Base-by-base conservation (phyloP, 2,888 invertebrate genomes). In the Pandemis heparana region DNA sequence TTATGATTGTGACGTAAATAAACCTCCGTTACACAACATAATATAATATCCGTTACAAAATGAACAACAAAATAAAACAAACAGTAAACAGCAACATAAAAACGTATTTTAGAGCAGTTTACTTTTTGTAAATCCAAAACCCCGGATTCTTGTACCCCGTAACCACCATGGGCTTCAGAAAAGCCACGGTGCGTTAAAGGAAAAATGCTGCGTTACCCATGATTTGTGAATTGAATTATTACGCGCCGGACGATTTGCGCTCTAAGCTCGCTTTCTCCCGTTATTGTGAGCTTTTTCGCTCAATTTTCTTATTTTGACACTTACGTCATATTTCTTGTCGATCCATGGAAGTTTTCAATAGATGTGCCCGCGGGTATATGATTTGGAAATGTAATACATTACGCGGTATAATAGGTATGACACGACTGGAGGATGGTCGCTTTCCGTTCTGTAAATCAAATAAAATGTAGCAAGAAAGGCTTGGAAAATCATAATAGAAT, bases 151-250 rank as follows among this genome's bases (percentile, higher is more conserved):
- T 39, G 74, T 14, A 32, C 69, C 74, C 51, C 65, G 6, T 9
- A 14, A 60, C 48, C 38, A 23, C 60, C 65, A 70, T 74, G 53
- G 56, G 74, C 64, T 61, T 51, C 48, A 46, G 38, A 65, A 65
- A 74, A 68, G 64, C 73, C 41, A 74, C 60, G 67, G 59, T 63
- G 73, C 74, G 69, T 63, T 68, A 74, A 74, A 65, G 70, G 70
- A 70, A 70, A 73, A 73, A 73, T 73, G 70, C 60, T 65, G 64
- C 70, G 64, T 73, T 73, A 65, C 69, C 74, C 65, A 51, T 74
- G 74, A 74, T 74, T 74, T 74, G 64, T 69, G 74, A 70, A 70
- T 74, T 70, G 70, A 74, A 65, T 70, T 74, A 74, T 69, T 51
- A 51, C 60, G 7, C 10, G 16, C n/a, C 65, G 70, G 65, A 48